Base-by-base conservation (phyloP, 2,113 vertebrate species). In the Sinocyclocheilus rhinocerous region DNA sequence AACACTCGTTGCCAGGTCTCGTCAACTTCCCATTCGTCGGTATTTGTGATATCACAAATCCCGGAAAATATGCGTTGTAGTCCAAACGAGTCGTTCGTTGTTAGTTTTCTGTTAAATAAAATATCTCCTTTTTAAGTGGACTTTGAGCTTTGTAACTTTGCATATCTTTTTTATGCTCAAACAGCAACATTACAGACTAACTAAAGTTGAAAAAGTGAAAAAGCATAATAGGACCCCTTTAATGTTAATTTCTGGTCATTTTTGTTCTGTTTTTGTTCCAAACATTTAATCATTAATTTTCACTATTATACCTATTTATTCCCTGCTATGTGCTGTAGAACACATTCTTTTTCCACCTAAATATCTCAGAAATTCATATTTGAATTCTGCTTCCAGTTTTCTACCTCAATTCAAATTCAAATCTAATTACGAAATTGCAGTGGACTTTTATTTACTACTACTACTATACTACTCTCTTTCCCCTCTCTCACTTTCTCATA, bases 391-490 rank as follows among this genome's bases (percentile, higher is more conserved):
- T 72, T 72, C 1, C 36, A 11, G 33, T 72, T 22, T 72, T 3
- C 15, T 22, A 22, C 16, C 18, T 39, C 18, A 70, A 70, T 69
- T 36, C 1, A 65, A 13, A 26, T 15, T 29, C 0, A 11, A 22
- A 39, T 36, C 16, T 20, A 70, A 39, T 20, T 20, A 39, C 1
- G 4, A 4, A 36, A 70, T 13, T 70, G 8, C 18, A 70, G 18
- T 72, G 33, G 33, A 36, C 8, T 39, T 70, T 20, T 69, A 36
- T 18, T 70, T 20, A 36, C 8, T 70, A 20, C 26, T 39, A 24
- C 10, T 63, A 5, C n/a, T 65, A 55, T 55, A 18, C 29, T 33
- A 0, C 5, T 95, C 96, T 96, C 95, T 95, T 93, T 93, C 91
- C 61, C n/a, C 24, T 87, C 55, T 88, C 70, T 87, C 91, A 81